Base-by-base conservation (phyloP, 2,888 invertebrate species). In the Yponomeuta sedellus region DNA sequence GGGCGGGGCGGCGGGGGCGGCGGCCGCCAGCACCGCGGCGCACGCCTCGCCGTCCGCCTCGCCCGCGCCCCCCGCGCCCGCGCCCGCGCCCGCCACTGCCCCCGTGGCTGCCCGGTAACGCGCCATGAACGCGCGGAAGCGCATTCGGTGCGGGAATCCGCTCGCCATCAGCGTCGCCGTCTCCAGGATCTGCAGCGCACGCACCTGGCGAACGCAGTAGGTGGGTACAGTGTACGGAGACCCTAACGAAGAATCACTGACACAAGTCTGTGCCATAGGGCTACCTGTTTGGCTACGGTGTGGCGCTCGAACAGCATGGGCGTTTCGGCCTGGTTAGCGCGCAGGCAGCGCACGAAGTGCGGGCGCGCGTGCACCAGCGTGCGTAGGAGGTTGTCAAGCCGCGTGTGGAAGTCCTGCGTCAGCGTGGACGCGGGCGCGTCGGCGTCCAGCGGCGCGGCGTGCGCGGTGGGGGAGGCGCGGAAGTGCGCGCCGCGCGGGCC, bases 151-250 rank as follows among this genome's bases (percentile, higher is more conserved):
- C 34, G 98, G 98, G 85, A 96, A 97, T 10, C 98, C 98, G 76
- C 96, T 96, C 16, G 97, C 97, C 98, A 98, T 98, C 69, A 98
- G 90, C 83, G 98, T 97, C 20, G 98, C 97, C 59, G 98, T 98
- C 89, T 98, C 98, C 66, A 98, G 89, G n/a, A 98, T 95, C 84
- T 96, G 96, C 65, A 98, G 92, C 0, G 98, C 97, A 62, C 98
- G 93, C 69, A 98, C 96, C 92, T 88, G 77, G 34, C 1, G 10
- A 34, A 34, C 34, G 8, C 34, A 1, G 34, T 34, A 34, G 34
- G 34, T 34, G 34, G 0, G 0, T 34, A 34, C 10, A 34, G 34
- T 34, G 8, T 34, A 8, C 10, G 10, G 6, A 34, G 34, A 8
- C 34, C 6, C 34, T 1, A 34, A 25, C 25, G 34, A 8, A 8